A percentile compares a stretch with the other conserved stretches of the same genome.
phyloP scores from a whole-genome alignment of 2,888 invertebrate species.

The Cheilosia vulpina region DNA sequence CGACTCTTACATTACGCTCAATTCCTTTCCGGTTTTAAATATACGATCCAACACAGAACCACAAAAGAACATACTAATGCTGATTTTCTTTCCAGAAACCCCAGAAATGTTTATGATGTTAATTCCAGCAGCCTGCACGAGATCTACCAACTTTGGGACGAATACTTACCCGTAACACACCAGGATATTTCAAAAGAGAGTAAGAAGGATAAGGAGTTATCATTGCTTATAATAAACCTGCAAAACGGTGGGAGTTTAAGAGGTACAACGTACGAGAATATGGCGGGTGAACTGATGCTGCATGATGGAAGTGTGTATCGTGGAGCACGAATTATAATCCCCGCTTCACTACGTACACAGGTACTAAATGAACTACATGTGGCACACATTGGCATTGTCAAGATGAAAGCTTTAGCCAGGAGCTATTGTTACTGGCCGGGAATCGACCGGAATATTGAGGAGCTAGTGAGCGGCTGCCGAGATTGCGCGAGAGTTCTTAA shows the following conservation, averaged over 20 bases:
- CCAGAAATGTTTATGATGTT: neutral
- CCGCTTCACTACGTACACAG: neutral
- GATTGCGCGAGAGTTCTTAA: constrained; percentile 4
- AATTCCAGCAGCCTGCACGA: neutral
- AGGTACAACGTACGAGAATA: too few species aligned
- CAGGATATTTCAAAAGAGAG: constrained; percentile 20
- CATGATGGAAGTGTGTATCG: neutral
- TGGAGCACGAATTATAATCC: neutral
- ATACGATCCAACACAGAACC: constrained; percentile 25
- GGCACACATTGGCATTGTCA: constrained; percentile 28
- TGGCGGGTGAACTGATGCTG: too few species aligned
- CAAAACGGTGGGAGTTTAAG: neutral
- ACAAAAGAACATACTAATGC: constrained; percentile 45
- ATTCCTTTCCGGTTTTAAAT: constrained; percentile 64
- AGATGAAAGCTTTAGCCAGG: constrained; percentile 11
- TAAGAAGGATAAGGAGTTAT: constrained; percentile 20
- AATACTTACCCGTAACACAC: constrained; percentile 39
- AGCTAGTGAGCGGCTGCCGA: constrained; percentile 39
- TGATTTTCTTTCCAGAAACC: constrained; percentile 40
- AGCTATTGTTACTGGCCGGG: constrained; percentile 22
- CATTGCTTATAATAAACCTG: constrained; percentile 1
- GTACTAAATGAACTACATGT: constrained; percentile 6
- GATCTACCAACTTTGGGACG: constrained; percentile 28
- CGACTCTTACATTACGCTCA: constrained; percentile 66
- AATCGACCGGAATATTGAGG: constrained; percentile 17